phyloP scores from a whole-genome alignment of 2,888 invertebrate genomes.

The Diarsia brunnea region DNA sequence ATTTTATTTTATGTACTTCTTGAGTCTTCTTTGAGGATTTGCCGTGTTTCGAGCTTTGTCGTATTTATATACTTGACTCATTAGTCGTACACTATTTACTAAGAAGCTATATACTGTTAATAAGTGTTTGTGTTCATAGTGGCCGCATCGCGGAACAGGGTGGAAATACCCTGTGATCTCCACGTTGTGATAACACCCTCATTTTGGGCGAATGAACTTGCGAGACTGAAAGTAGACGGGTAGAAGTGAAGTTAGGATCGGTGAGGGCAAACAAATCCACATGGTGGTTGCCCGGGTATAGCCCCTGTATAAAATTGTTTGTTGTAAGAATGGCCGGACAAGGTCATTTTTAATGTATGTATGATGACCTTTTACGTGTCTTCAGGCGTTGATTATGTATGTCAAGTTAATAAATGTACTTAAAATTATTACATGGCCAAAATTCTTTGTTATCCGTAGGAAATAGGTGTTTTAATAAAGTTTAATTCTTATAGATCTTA shows the following conservation, averaged over 20 bases:
- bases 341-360: no score
- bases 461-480: neutral
- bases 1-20: no score
- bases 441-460: neutral
- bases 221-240: slow-evolving; percentile 32
- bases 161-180: slow-evolving; percentile 18
- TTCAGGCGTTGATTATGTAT: no score
- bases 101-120: slow-evolving; percentile 11
- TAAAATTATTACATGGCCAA: no score
- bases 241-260: neutral
- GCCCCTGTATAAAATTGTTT: no score
- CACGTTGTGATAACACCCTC: slow-evolving; percentile 40
- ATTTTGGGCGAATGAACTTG: slow-evolving; percentile 24
- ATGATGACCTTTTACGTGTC: no score
- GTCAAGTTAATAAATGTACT: no score
- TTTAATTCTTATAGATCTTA: neutral
- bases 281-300: slow-evolving; percentile 10
- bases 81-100: slow-evolving; percentile 8
- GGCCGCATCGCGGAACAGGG: slow-evolving; percentile 14
- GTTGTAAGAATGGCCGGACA: no score
- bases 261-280: neutral
- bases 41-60: no score
- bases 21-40: no score
- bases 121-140: neutral
- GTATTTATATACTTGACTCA: neutral